Percentiles rank a stretch among this genome's conserved stretches.
These are phyloP conservation scores for Cephus pulcher DNA, from an alignment of 2,888 invertebrate species.

Conservation along the genomic window DNA sequence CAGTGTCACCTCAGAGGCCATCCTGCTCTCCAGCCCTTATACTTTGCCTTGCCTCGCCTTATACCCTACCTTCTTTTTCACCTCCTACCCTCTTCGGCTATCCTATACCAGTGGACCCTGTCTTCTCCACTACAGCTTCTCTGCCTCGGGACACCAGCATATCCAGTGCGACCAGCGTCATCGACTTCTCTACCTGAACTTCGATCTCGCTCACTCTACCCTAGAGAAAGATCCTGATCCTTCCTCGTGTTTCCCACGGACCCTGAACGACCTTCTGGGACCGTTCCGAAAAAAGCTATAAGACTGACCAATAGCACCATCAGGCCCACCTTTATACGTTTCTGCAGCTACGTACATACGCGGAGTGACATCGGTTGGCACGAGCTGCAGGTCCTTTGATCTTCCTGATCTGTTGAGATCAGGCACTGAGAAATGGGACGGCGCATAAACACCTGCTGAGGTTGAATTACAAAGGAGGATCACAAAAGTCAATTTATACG, in stretches of 20 bases:
- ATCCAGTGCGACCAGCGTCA: not conserved
- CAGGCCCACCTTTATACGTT: too few species aligned
- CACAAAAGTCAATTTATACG: too few species aligned
- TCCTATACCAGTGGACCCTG: too few species aligned
- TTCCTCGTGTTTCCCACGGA: conserved; percentile 48
- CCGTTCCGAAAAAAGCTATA: too few species aligned
- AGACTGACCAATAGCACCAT: too few species aligned
- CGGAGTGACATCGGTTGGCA: too few species aligned
- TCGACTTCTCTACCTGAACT: conserved; percentile 2
- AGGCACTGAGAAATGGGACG: too few species aligned
- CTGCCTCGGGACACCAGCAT: not conserved
- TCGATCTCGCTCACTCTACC: conserved; percentile 20
- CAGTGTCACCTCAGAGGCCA: conserved; percentile 58
- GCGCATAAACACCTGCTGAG: too few species aligned
- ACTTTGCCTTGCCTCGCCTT: conserved; percentile 15
- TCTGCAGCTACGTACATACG: too few species aligned
- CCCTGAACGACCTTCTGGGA: conserved; percentile 16
- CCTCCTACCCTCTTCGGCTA: not conserved
- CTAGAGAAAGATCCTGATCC: conserved; percentile 33
- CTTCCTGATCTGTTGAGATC: too few species aligned
- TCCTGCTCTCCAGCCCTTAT: conserved; percentile 23
- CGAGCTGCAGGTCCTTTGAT: too few species aligned
- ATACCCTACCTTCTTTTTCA: conserved; percentile 21
- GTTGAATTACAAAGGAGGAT: too few species aligned
- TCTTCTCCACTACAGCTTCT: not conserved